Conservation (phyloP, 2,888 invertebrate species). For the Phyllotreta striolata region DNA sequence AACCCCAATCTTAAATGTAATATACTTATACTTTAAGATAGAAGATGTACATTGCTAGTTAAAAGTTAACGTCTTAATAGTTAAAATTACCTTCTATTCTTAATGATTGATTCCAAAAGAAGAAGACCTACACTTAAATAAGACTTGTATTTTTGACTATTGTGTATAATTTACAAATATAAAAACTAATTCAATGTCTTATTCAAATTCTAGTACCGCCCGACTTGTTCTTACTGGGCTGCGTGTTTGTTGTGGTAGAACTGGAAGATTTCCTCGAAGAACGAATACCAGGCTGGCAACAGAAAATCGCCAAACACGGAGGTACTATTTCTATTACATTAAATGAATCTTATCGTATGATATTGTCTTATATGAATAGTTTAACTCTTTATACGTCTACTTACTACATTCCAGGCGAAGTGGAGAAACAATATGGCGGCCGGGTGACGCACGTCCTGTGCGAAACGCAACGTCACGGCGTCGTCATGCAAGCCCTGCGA, state of each 20-base stretch:
- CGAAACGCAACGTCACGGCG: constrained; percentile 88
- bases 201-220: constrained; percentile 69
- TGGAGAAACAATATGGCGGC: constrained; percentile 83
- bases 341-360: too few species aligned
- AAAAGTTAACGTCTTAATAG: background rate
- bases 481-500: constrained; percentile 83
- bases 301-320: constrained; percentile 59
- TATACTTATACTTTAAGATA: too few species aligned
- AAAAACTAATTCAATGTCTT: background rate
- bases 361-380: too few species aligned
- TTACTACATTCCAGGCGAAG: constrained; percentile 70
- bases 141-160: background rate
- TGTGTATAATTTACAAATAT: constrained; percentile 8
- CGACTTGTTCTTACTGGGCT: constrained; percentile 89
- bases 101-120: background rate
- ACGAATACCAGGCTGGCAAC: constrained; percentile 57
- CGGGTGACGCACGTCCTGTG: constrained; percentile 93
- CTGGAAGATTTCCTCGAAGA: constrained; percentile 56
- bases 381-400: constrained; percentile 3
- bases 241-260: constrained; percentile 79
- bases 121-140: too few species aligned
- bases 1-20: constrained; percentile 83
- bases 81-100: too few species aligned
- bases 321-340: constrained; percentile 40
- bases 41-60: constrained; percentile 12